Base-by-base conservation (phyloP, 2,113 vertebrate genomes). In the Donacobius atricapilla region DNA sequence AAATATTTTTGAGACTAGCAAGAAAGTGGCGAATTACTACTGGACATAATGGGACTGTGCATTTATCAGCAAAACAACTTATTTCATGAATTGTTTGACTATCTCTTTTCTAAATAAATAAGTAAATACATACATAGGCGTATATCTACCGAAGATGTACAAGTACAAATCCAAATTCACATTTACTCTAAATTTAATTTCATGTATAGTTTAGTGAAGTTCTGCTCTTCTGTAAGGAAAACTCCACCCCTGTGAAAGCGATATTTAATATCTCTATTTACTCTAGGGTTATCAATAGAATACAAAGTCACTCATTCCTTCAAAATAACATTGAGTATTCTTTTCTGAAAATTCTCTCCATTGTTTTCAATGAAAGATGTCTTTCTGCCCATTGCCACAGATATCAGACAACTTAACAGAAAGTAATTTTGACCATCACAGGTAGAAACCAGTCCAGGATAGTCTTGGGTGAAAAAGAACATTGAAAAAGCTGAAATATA, bases 311-410 rank as follows among this genome's bases (percentile, higher is more conserved):
- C 31, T 78, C 84, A 45, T 19, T 93, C 39, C 85, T 97, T 94
- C 77, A 91, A 85, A 93, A 84, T 71, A 96, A 85, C 47, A 39
- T 56, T 85, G 64, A 90, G 51, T 45, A 83, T 35, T 61, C 61
- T 31, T 91, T 97, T 85, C 71, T 68, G 82, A 93, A 97, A 93
- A 87, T 30, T 51, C 21, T 18, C 95, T 97, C 93, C 42, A 82
- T 91, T 96, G 95, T 94, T 95, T 84, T 78, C 73, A 94, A 69
- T 96, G 84, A 94, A 91, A 98, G 97, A 93, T 70, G 5, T 89
- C 77, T 72, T 68, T 92, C 64, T 80, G 89, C 47, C 69, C 63
- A 48, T 57, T 13, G 0, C 48, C 63, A 78, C 65, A 83, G 75
- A 93, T 78, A 96, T 58, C 76, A 94, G 68, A 48, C 47, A 95